Conservation (phyloP, 2,797 vertebrate genomes). For the Emydoidea blandingii region DNA sequence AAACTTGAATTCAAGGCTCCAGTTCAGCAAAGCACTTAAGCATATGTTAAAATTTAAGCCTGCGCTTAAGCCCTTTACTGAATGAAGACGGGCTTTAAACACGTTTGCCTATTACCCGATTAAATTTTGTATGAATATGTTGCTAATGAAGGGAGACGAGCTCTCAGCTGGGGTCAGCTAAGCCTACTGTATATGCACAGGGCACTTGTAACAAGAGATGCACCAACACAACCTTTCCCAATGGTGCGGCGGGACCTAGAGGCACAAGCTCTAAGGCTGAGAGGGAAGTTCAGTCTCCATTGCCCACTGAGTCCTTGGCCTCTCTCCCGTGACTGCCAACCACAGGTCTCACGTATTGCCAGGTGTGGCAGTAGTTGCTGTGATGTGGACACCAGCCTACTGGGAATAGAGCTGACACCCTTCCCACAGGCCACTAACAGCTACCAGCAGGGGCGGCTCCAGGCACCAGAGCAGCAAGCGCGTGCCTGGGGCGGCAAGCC, state of each 20-base stretch:
- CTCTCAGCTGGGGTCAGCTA: not conserved
- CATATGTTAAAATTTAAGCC: too few relatives aligned
- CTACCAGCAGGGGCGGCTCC: not conserved
- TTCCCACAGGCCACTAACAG: not conserved
- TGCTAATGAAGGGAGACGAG: not conserved
- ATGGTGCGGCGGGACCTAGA: accelerated
- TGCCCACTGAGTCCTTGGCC: not conserved
- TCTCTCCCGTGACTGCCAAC: not conserved
- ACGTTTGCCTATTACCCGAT: not conserved
- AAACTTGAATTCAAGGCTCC: not conserved
- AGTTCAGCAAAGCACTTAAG: not conserved
- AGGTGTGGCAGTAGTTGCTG: not conserved
- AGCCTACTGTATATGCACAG: not conserved
- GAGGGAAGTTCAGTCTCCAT: not conserved
- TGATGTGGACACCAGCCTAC: not conserved
- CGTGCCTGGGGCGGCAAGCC: too few relatives aligned
- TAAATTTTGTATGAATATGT: not conserved
- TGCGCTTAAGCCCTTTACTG: not conserved
- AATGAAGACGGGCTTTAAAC: not conserved
- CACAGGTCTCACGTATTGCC: not conserved
- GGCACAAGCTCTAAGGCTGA: not conserved
- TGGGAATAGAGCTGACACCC: not conserved
- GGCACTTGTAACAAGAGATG: not conserved
- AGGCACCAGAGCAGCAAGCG: too few relatives aligned
- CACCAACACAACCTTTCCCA: not conserved